Percentiles rank a stretch among this genome's conserved stretches.
These are phyloP conservation scores for Sebastes minor DNA, from an alignment of 2,797 vertebrate genomes.

Conservation along the genomic window DNA sequence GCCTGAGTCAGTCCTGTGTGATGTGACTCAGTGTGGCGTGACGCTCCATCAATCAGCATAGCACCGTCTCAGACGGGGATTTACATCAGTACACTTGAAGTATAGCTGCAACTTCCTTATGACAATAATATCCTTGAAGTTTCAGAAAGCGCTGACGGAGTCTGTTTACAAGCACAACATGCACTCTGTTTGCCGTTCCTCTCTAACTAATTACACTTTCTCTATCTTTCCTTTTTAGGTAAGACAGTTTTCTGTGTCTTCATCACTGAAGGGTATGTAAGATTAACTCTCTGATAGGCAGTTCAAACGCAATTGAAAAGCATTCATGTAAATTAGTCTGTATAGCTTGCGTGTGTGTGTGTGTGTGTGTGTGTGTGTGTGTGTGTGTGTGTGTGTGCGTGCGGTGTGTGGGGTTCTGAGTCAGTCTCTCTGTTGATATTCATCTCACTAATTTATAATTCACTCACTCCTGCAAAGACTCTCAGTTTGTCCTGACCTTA, in stretches of 20 bases:
- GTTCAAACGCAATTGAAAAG: background rate
- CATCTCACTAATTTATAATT: conserved; percentile 72
- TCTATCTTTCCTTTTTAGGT: conserved; percentile 47
- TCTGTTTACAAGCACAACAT: background rate
- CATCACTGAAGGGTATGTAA: conserved; percentile 37
- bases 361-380: background rate
- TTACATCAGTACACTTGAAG: background rate
- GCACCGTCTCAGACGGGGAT: background rate
- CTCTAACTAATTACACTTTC: conserved; percentile 11
- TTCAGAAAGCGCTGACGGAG: background rate
- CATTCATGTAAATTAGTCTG: conserved; percentile 7
- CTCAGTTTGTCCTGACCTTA: conserved; percentile 71
- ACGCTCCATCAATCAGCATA: conserved; percentile 11
- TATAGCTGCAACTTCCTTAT: background rate
- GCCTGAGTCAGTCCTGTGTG: background rate
- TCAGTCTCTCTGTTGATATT: conserved; percentile 57
- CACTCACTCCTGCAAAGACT: conserved; percentile 61
- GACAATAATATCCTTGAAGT: background rate
- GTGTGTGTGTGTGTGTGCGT: background rate
- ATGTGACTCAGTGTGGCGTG: background rate
- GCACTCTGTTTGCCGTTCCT: background rate
- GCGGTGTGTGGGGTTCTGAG: conserved; percentile 21
- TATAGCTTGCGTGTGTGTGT: background rate
- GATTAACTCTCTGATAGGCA: conserved; percentile 8
- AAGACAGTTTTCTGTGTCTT: conserved; percentile 30